phyloP scores from a whole-genome alignment of 2,797 vertebrate species.

The Poliocrania exsul region DNA sequence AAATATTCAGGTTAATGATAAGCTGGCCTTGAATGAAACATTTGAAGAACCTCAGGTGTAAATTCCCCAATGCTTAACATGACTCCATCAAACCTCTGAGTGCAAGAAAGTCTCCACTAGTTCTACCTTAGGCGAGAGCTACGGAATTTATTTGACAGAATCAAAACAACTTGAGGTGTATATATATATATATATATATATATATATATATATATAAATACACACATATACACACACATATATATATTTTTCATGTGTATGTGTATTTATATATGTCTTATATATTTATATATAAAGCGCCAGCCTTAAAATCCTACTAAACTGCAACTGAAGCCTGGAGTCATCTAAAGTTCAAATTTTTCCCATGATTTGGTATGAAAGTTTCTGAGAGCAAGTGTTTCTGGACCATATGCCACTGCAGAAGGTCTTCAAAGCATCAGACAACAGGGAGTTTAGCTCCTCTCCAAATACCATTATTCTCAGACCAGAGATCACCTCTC shows the following conservation, averaged over 20 bases:
- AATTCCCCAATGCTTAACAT: constrained; percentile 14
- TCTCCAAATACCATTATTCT: background rate
- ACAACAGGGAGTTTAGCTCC: background rate
- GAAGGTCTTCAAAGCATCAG: background rate
- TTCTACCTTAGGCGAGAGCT: constrained; percentile 45
- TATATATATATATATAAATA: background rate
- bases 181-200: background rate
- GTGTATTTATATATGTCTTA: background rate
- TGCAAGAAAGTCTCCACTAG: constrained; percentile 27
- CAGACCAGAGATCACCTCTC: background rate
- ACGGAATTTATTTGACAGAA: constrained; percentile 21
- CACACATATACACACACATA: fast-evolving
- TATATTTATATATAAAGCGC: background rate
- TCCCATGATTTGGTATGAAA: background rate
- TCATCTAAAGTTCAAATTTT: constrained; percentile 37
- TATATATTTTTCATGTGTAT: background rate
- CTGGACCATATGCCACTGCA: fast-evolving
- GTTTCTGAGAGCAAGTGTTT: background rate
- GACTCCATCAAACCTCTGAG: constrained; percentile 42
- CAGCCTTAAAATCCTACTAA: constrained; percentile 31
- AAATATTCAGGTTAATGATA: background rate
- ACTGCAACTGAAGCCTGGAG: background rate
- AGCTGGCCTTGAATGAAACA: constrained; percentile 39
- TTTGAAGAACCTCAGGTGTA: constrained; percentile 39
- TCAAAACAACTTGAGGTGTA: background rate